Evolutionary conservation across 2,888 invertebrate genomes (phyloP).

Genomic region (Drosophila peninsularis): DNA sequence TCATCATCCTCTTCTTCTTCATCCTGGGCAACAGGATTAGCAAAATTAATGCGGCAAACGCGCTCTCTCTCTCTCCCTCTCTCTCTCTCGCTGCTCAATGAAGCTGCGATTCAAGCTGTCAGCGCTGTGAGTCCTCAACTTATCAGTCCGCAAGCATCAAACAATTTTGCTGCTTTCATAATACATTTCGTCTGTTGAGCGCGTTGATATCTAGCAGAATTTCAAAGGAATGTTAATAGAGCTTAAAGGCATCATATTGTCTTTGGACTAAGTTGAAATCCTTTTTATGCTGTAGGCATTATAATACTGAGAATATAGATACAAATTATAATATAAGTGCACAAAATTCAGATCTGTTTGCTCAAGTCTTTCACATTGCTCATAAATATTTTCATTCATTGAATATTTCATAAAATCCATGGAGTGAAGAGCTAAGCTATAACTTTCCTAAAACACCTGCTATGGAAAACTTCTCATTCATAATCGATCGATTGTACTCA

Average conservation of each 20-base stretch:
- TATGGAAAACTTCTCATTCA: conserved; percentile 45
- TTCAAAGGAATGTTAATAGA: conserved; percentile 21
- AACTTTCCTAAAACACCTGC: conserved; percentile 26
- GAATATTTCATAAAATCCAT: neutral
- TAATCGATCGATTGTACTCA: conserved; percentile 33
- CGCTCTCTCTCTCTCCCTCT: neutral
- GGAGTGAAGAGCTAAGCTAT: conserved; percentile 14
- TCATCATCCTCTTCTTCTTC: conserved; percentile 8
- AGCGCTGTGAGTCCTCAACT: conserved; percentile 58
- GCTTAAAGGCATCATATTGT: neutral
- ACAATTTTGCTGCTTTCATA: conserved; percentile 39
- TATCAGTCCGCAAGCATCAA: conserved; percentile 59
- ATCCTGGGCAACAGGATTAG: conserved; percentile 59
- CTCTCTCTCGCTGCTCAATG: conserved; percentile 13
- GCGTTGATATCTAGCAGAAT: conserved; percentile 8
- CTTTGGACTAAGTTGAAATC: neutral
- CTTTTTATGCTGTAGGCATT: too few species aligned
- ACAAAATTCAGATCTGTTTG: too few species aligned
- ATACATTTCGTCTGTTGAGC: conserved; percentile 25
- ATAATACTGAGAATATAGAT: too few species aligned
- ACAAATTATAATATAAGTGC: too few species aligned
- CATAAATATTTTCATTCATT: neutral
- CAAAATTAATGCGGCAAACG: conserved; percentile 70
- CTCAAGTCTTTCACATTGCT: neutral
- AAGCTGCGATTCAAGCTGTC: conserved; percentile 61